phyloP scores from a whole-genome alignment of 2,113 vertebrate genomes.

The Turnix velox region DNA sequence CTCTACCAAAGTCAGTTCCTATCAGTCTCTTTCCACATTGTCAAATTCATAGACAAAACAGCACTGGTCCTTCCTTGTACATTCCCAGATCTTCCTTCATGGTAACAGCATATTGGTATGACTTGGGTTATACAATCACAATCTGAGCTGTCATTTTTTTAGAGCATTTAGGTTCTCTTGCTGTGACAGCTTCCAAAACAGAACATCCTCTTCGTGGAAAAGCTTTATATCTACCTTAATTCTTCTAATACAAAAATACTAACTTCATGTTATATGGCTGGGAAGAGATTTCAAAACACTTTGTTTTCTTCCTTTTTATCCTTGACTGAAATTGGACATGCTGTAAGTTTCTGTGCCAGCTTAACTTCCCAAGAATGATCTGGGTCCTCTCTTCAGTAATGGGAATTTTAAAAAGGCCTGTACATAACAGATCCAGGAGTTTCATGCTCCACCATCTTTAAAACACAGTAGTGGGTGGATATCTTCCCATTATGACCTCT shows the following conservation, averaged over 20 bases:
- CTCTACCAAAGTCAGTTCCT: not conserved
- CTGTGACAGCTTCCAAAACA: not conserved
- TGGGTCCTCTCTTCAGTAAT: not conserved
- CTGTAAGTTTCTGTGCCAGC: not conserved
- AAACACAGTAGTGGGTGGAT: not conserved
- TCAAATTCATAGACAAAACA: not conserved
- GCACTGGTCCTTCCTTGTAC: not conserved
- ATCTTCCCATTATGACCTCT: accelerated
- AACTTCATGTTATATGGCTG: not conserved
- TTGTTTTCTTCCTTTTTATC: not conserved
- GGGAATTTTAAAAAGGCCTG: not conserved
- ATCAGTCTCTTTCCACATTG: not conserved
- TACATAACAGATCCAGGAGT: not conserved
- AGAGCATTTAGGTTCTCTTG: not conserved
- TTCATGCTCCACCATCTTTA: not conserved
- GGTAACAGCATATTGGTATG: not conserved
- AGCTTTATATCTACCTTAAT: not conserved
- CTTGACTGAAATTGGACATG: not conserved
- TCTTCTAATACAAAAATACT: not conserved
- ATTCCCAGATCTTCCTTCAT: not conserved
- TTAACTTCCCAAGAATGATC: not conserved
- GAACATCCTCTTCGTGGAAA: not conserved
- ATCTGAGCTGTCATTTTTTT: not conserved
- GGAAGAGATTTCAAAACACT: not conserved
- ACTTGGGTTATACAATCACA: not conserved